phyloP scores from a whole-genome alignment of 2,888 invertebrate species.

The Matsumyia berberina region DNA sequence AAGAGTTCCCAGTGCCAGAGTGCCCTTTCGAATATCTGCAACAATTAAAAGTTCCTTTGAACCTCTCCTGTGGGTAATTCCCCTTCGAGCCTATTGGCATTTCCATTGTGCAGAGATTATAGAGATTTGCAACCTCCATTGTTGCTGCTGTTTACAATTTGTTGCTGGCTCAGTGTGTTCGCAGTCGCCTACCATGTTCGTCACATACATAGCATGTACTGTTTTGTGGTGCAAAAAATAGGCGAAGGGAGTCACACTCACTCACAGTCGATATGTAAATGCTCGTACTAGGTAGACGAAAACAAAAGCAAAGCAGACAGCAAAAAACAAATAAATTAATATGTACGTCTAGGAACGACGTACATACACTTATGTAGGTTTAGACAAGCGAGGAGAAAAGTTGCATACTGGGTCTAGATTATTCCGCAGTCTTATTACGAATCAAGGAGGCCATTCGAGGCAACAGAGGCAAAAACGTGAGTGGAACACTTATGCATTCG shows the following conservation, averaged over 20 bases:
- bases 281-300: conserved; percentile 50
- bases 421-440: conserved; percentile 62
- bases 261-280: conserved; percentile 56
- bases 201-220: too few species aligned
- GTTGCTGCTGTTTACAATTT: conserved; percentile 37
- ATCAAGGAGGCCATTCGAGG: conserved; percentile 42
- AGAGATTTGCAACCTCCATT: conserved; percentile 58
- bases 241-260: conserved; percentile 51
- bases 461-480: conserved; percentile 49
- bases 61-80: conserved; percentile 29
- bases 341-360: conserved; percentile 4
- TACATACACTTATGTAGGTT: conserved; percentile 18
- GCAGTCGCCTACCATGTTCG: conserved; percentile 31
- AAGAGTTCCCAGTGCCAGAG: not conserved
- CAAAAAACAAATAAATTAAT: conserved; percentile 3
- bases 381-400: conserved; percentile 20
- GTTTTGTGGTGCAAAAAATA: conserved; percentile 33
- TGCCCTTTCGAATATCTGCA: conserved; percentile 26
- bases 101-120: conserved; percentile 56
- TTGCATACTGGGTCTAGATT: conserved; percentile 57
- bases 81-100: conserved; percentile 52
- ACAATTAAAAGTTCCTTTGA: conserved; percentile 43
- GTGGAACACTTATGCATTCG: conserved; percentile 67
- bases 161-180: conserved; percentile 29
- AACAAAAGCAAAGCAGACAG: conserved; percentile 45